Evolutionary conservation across 2,797 vertebrate species (phyloP).

Genomic region (Acridotheres tristis): DNA sequence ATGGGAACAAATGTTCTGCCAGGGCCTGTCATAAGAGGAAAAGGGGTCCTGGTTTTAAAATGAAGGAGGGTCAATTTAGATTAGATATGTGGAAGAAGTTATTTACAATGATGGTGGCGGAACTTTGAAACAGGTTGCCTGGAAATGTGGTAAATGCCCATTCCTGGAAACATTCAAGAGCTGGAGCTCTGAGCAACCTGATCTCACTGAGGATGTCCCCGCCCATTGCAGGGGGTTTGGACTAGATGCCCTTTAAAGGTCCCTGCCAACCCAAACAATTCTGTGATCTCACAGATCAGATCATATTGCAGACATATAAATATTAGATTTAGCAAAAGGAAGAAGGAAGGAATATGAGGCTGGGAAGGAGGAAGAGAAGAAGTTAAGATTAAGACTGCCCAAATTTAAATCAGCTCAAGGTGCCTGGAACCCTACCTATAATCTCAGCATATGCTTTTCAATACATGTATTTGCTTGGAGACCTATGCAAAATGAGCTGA

Average conservation of each 20-base stretch:
- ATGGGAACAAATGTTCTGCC: background rate
- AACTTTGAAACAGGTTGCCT: background rate
- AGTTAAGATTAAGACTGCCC: background rate
- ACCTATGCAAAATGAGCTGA: background rate
- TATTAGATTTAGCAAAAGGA: background rate
- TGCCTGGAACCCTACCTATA: background rate
- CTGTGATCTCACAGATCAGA: background rate
- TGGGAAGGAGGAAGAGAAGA: background rate
- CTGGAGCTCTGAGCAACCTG: background rate
- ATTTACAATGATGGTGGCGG: background rate
- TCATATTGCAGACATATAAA: background rate
- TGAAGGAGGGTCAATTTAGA: background rate
- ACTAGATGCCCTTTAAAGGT: background rate
- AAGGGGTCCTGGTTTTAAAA: background rate
- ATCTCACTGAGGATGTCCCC: background rate
- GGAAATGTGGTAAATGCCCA: background rate
- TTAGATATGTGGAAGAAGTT: background rate
- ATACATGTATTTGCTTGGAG: background rate
- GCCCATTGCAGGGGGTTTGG: background rate
- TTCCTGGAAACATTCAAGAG: background rate
- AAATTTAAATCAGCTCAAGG: background rate
- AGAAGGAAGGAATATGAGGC: background rate
- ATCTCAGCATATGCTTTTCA: background rate
- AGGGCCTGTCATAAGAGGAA: background rate
- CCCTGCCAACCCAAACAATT: background rate